Evolutionary conservation across 2,888 invertebrate species (phyloP).

Genomic region (Leucozona laternaria): DNA sequence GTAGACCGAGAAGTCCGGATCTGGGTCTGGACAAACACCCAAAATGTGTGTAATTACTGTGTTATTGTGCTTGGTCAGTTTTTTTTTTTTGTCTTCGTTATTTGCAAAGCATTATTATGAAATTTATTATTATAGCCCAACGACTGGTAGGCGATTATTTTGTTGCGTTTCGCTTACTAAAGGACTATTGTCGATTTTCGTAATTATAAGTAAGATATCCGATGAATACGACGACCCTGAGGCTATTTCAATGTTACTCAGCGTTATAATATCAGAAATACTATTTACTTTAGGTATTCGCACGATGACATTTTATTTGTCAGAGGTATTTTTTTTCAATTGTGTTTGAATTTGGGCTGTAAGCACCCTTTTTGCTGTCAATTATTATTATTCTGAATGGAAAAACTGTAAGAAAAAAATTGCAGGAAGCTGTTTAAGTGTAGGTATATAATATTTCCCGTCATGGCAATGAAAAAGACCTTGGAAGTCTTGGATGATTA

Average conservation of each 20-base stretch:
- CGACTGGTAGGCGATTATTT: constrained; percentile 36
- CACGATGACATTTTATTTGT: constrained; percentile 29
- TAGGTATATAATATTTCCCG: not conserved
- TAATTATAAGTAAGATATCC: constrained; percentile 44
- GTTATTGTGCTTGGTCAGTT: constrained; percentile 56
- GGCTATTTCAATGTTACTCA: constrained; percentile 25
- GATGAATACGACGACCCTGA: constrained; percentile 34
- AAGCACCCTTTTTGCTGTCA: constrained; percentile 1
- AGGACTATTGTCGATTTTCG: constrained; percentile 11
- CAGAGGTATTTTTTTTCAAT: constrained; percentile 13
- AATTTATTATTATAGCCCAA: constrained; percentile 14
- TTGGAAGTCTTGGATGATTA: too few relatives aligned
- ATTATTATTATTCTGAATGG: not conserved
- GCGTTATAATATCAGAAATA: constrained; percentile 11
- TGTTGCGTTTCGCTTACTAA: constrained; percentile 2
- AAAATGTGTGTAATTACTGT: constrained; percentile 66
- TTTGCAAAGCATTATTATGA: constrained; percentile 47
- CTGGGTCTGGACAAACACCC: constrained; percentile 47
- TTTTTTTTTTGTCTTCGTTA: constrained; percentile 45
- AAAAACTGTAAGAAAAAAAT: not conserved
- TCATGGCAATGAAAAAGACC: not conserved
- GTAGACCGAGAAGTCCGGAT: constrained; percentile 20
- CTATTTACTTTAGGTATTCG: not conserved
- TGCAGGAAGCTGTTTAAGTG: not conserved
- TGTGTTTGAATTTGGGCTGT: constrained; percentile 6